Evolutionary conservation across 2,888 invertebrate species (phyloP).

Genomic region (Pristionchus exspectatus): DNA sequence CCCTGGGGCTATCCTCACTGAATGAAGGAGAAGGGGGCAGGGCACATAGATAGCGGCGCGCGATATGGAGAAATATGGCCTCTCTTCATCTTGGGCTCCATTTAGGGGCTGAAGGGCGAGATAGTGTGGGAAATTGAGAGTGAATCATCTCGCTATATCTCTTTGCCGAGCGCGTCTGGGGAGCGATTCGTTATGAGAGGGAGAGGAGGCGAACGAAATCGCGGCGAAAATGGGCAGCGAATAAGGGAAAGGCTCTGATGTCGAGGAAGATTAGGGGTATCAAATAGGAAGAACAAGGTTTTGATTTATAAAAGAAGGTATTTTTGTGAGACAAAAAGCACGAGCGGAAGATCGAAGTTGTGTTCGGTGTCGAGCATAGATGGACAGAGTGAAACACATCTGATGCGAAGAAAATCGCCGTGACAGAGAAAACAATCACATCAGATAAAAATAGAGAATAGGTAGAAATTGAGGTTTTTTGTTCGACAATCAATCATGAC

Average conservation of each 20-base stretch:
- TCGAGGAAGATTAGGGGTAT: not conserved
- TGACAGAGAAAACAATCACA: not conserved
- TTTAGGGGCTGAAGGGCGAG: not conserved
- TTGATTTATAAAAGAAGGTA: too few relatives aligned
- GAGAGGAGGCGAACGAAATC: not conserved
- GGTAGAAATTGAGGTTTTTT: not conserved
- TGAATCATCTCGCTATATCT: not conserved
- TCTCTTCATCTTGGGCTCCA: not conserved
- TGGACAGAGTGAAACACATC: too few relatives aligned
- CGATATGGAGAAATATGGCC: slow-evolving; percentile 23
- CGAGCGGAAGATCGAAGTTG: too few relatives aligned
- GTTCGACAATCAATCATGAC: too few relatives aligned
- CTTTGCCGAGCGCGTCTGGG: not conserved
- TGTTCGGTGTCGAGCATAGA: too few relatives aligned
- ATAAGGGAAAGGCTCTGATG: not conserved
- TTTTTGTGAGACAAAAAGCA: too few relatives aligned
- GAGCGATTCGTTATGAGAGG: slow-evolving; percentile 16
- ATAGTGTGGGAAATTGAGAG: not conserved
- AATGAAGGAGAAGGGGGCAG: not conserved
- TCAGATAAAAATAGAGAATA: not conserved
- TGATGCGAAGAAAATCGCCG: too few relatives aligned
- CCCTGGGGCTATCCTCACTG: not conserved
- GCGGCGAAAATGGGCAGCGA: not conserved
- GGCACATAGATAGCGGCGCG: not conserved
- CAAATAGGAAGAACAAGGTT: too few relatives aligned